These are phyloP conservation scores for Tapirus terrestris DNA, from an alignment of 2,113 vertebrate species.

Conservation along the genomic window DNA sequence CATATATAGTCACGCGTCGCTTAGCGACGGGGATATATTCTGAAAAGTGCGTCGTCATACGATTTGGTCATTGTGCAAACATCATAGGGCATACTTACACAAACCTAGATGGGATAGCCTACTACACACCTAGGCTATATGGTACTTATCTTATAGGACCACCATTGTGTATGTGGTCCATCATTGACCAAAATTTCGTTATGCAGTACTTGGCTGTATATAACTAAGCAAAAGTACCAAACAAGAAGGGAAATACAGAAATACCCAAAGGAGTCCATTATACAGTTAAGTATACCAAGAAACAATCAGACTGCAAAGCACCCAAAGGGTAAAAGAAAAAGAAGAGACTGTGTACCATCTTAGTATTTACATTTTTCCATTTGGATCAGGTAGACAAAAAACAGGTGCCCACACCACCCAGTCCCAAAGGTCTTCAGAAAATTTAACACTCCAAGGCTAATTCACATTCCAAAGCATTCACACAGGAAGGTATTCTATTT, in stretches of 20 bases:
- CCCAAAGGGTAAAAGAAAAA: background rate
- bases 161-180: no score
- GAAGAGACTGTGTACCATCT: background rate
- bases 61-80: no score
- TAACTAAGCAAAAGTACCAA: background rate
- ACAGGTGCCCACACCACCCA: background rate
- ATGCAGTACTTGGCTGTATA: background rate
- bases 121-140: no score
- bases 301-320: background rate
- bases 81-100: no score
- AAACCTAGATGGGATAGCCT: no score
- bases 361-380: background rate
- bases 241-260: background rate
- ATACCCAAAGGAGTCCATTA: background rate
- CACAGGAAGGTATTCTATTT: background rate
- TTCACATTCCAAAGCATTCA: conserved; percentile 24
- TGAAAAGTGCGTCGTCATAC: no score
- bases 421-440: background rate
- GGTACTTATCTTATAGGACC: no score
- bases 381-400: background rate
- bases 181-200: no score
- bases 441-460: background rate
- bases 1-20: no score
- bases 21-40: no score
- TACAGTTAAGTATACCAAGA: background rate